A percentile compares a stretch with the other conserved stretches of the same genome.
Evolutionary conservation across 1,140 invertebrate genomes (phyloP).

Genomic region (Papilio dardanus): DNA sequence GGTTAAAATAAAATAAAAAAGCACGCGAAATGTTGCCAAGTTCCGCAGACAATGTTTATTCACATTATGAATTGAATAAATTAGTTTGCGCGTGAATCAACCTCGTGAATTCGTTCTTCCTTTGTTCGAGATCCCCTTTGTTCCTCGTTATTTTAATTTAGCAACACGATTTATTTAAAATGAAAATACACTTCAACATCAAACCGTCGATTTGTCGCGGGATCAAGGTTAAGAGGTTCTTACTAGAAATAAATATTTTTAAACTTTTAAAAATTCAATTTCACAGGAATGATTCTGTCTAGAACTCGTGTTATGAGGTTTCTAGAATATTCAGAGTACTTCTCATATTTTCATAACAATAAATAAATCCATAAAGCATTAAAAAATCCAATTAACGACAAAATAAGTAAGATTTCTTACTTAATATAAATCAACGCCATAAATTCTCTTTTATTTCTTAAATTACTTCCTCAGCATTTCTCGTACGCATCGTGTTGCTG

Average conservation of each 20-base stretch:
- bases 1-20: background rate
- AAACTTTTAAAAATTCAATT: no score
- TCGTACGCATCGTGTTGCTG: background rate
- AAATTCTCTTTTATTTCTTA: background rate
- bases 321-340: background rate
- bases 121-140: constrained; percentile 5
- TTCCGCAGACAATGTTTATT: constrained; percentile 14
- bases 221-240: background rate
- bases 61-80: background rate
- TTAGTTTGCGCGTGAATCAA: background rate
- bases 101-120: constrained; percentile 1
- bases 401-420: background rate
- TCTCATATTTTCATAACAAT: background rate
- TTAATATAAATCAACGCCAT: background rate
- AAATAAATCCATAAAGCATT: background rate
- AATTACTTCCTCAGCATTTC: background rate
- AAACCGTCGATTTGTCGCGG: background rate
- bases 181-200: background rate
- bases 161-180: background rate
- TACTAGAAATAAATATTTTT: background rate
- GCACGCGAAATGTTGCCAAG: background rate
- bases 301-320: no score
- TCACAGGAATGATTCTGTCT: no score
- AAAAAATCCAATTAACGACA: background rate
- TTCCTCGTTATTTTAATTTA: background rate